Percentiles rank a stretch among this genome's conserved stretches.
phyloP scores from a whole-genome alignment of 2,888 invertebrate genomes.

The Geophilus truncorum region DNA sequence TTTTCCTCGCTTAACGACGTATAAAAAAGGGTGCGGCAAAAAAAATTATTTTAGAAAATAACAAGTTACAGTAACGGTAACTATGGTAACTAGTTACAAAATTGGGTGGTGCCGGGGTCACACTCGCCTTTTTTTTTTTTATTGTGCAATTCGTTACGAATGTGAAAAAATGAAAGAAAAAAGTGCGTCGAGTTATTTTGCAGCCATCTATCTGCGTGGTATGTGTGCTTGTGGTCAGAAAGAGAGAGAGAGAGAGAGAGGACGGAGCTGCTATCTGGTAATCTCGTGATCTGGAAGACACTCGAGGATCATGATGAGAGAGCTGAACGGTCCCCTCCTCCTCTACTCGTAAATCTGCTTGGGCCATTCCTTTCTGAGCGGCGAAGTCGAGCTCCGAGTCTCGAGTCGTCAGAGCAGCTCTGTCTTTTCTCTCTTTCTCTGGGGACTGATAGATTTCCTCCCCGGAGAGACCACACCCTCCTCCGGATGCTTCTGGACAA shows the following conservation, averaged over 20 bases:
- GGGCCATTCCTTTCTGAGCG: neutral
- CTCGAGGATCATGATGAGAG: constrained; percentile 3
- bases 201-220: neutral
- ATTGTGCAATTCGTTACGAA: no score
- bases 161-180: neutral
- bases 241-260: no score
- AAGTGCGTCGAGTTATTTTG: neutral
- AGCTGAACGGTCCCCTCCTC: neutral
- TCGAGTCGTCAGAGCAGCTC: neutral
- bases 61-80: no score
- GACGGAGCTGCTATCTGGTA: neutral
- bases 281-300: neutral
- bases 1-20: neutral
- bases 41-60: no score
- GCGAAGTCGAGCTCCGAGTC: neutral
- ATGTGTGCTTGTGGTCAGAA: constrained; percentile 4
- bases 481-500: neutral
- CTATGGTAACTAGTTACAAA: no score
- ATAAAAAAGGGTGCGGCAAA: neutral
- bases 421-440: neutral
- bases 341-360: neutral
- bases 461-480: neutral
- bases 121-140: no score
- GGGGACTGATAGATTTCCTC: constrained; percentile 1
- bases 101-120: no score